Evolutionary conservation across 2,888 invertebrate genomes (phyloP).

Genomic region (Pseudanteris insignis): DNA sequence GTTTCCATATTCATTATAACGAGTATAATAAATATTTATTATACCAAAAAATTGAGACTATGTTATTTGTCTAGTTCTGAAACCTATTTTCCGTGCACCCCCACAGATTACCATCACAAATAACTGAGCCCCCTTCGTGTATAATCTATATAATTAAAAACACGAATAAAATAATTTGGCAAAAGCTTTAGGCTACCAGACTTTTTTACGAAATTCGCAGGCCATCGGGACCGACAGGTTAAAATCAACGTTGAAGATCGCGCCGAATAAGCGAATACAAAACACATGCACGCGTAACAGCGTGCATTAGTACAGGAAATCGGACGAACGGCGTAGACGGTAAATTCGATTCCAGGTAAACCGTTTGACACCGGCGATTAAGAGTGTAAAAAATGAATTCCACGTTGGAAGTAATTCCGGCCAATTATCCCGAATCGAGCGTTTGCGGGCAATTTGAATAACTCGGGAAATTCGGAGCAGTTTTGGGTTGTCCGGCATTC

Average conservation of each 20-base stretch:
- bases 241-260: conserved; percentile 19
- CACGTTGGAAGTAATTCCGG: conserved; percentile 7
- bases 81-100: too few relatives aligned
- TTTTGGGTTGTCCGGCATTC: not conserved
- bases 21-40: too few relatives aligned
- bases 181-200: conserved; percentile 39
- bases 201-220: conserved; percentile 18
- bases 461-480: conserved; percentile 11
- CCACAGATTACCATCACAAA: conserved; percentile 15
- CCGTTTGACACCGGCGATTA: conserved; percentile 18
- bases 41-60: too few relatives aligned
- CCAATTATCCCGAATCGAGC: conserved; percentile 9
- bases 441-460: conserved; percentile 8
- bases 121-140: not conserved
- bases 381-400: conserved; percentile 5
- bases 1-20: too few relatives aligned
- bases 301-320: conserved; percentile 9
- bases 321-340: not conserved
- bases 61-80: too few relatives aligned
- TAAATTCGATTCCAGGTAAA: conserved; percentile 12
- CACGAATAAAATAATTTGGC: conserved; percentile 31
- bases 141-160: conserved; percentile 37
- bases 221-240: conserved; percentile 14
- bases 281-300: not conserved
- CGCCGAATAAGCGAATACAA: conserved; percentile 15